Conservation (phyloP, 2,888 invertebrate species). For the Rapana venosa region DNA sequence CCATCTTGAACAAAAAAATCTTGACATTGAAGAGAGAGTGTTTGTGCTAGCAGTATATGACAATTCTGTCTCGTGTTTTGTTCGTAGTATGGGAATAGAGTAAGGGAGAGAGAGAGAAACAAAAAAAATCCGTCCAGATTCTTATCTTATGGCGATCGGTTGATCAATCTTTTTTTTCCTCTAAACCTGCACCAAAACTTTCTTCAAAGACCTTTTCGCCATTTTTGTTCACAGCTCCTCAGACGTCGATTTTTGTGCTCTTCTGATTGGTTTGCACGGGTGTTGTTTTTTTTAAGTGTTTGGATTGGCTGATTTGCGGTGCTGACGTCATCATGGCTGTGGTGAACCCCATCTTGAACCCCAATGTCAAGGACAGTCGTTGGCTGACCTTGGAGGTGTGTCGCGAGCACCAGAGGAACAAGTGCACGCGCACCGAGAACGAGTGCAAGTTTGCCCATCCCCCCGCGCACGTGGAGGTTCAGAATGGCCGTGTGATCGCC, state of each 20-base stretch:
- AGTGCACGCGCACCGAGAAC: constrained; percentile 96
- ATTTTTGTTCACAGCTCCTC: neutral
- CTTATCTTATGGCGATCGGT: too few relatives aligned
- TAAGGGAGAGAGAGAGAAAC: neutral
- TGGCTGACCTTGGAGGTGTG: constrained; percentile 99
- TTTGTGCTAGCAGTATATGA: too few relatives aligned
- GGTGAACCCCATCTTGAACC: constrained; percentile 52
- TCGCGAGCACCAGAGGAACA: constrained; percentile 99
- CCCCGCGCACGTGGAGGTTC: constrained; percentile 99
- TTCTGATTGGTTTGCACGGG: neutral
- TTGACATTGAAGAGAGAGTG: too few relatives aligned
- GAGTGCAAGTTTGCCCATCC: constrained; percentile 99
- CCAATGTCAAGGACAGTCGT: constrained; percentile 92
- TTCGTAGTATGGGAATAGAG: neutral
- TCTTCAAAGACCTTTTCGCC: neutral
- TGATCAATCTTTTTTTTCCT: neutral
- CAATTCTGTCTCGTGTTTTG: too few relatives aligned
- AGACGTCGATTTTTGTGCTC: neutral
- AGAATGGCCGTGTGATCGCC: constrained; percentile 99
- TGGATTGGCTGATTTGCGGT: neutral
- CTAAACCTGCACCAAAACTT: neutral
- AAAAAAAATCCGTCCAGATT: too few relatives aligned
- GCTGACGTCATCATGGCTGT: constrained; percentile 42
- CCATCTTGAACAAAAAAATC: too few relatives aligned
- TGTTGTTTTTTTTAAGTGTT: neutral